Conservation (phyloP, 2,888 invertebrate genomes). For the Patella pellucida region DNA sequence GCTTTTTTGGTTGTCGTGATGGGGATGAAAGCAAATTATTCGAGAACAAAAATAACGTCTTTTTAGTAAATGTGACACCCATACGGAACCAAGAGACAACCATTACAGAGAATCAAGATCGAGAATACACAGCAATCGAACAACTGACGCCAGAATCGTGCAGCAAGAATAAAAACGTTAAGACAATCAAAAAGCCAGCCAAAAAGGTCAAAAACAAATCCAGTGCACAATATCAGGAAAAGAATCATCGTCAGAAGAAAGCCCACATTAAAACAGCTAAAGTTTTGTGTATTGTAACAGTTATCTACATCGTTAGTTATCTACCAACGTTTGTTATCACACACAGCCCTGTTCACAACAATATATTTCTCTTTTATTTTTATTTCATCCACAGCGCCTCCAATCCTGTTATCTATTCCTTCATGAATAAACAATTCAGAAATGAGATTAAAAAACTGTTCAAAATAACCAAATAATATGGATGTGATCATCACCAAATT, state of each 20-base stretch:
- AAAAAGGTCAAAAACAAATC: neutral
- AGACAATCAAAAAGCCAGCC: constrained; percentile 1
- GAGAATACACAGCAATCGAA: neutral
- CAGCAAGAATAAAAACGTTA: constrained; percentile 1
- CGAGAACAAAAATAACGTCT: neutral
- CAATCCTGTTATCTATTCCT: constrained; percentile 62
- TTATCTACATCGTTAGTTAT: constrained; percentile 55
- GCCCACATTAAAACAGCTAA: constrained; percentile 58
- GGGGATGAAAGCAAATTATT: neutral
- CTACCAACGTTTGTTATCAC: constrained; percentile 56
- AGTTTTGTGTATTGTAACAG: constrained; percentile 54
- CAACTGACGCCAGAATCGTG: constrained; percentile 7
- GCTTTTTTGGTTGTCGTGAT: neutral
- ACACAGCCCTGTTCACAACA: constrained; percentile 37
- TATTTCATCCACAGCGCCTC: constrained; percentile 61
- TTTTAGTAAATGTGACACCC: neutral
- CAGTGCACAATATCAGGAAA: neutral
- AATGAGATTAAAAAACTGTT: constrained; percentile 39
- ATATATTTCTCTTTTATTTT: constrained; percentile 48
- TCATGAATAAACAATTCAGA: constrained; percentile 56
- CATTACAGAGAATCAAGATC: neutral
- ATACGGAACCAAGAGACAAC: neutral
- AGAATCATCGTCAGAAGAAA: constrained; percentile 21
- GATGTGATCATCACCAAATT: neutral
- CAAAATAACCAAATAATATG: neutral